These are phyloP conservation scores for Bubo blakistoni DNA, from an alignment of 2,113 vertebrate species.

Conservation along the genomic window DNA sequence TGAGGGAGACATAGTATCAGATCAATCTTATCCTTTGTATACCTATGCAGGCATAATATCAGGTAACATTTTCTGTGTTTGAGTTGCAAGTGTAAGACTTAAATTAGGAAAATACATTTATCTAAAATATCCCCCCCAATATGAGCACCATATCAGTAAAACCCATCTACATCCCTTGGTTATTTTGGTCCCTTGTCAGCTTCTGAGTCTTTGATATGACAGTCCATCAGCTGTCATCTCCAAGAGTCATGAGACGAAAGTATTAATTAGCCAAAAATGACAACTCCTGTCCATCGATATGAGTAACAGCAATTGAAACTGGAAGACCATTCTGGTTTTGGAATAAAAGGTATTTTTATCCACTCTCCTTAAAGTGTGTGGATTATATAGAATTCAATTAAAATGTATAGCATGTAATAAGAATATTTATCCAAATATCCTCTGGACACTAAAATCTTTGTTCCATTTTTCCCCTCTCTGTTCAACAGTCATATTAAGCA, in stretches of 20 bases:
- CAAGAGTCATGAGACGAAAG: background rate
- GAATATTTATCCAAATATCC: background rate
- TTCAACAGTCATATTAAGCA: background rate
- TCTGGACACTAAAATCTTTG: background rate
- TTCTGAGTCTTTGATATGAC: slow-evolving; percentile 18
- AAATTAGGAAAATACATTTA: background rate
- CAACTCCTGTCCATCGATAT: background rate
- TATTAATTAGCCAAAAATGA: slow-evolving; percentile 24
- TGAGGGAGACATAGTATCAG: background rate
- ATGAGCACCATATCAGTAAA: background rate
- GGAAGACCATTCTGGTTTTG: background rate
- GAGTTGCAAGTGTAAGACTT: background rate
- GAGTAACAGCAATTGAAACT: background rate
- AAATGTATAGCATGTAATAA: background rate
- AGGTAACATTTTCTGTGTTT: background rate
- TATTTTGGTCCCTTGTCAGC: background rate
- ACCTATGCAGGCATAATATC: background rate
- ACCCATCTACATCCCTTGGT: background rate
- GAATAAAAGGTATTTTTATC: background rate
- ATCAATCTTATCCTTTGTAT: background rate
- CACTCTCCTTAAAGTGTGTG: background rate
- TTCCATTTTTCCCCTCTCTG: background rate
- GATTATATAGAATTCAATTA: background rate
- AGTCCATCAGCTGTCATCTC: slow-evolving; percentile 28
- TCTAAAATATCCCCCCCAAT: background rate